These are phyloP conservation scores for Nebria ingens DNA, from an alignment of 1,140 invertebrate genomes.

Conservation along the genomic window DNA sequence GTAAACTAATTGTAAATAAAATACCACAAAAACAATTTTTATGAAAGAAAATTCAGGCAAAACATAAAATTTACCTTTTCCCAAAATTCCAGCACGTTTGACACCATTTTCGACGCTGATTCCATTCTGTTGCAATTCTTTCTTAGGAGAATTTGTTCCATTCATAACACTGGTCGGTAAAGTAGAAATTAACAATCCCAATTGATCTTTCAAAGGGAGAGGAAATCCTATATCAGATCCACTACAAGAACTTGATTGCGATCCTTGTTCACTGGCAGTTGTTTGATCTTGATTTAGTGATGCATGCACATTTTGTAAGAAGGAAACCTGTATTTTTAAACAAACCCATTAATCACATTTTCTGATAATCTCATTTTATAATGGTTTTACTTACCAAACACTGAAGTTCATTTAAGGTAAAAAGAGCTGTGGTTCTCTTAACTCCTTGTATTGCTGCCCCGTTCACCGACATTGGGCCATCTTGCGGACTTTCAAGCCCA, in stretches of 20 bases:
- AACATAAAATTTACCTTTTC: slow-evolving; percentile 29
- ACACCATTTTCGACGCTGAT: slow-evolving; percentile 26
- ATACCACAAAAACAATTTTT: background rate
- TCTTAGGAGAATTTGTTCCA: slow-evolving; percentile 13
- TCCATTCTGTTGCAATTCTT: slow-evolving; percentile 13
- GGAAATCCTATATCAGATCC: background rate
- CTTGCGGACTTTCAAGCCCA: slow-evolving; percentile 43
- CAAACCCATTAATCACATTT: too few species aligned
- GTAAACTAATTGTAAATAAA: too few species aligned
- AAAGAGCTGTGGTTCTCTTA: slow-evolving; percentile 50
- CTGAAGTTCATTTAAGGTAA: slow-evolving; percentile 56
- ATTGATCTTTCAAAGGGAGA: background rate
- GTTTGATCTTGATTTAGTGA: background rate
- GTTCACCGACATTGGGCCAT: slow-evolving; percentile 43
- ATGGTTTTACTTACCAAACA: slow-evolving; percentile 50
- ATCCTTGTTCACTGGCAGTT: background rate
- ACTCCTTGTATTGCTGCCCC: slow-evolving; percentile 49
- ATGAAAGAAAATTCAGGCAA: background rate
- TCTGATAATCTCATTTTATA: slow-evolving; percentile 25
- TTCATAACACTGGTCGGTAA: slow-evolving; percentile 22
- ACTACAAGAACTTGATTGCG: background rate
- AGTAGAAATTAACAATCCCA: slow-evolving; percentile 29
- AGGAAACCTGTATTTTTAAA: slow-evolving; percentile 39
- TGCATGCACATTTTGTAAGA: slow-evolving; percentile 36
- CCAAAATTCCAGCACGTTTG: slow-evolving; percentile 29